Base-by-base conservation (phyloP, 2,888 invertebrate species). In the Alloplasta piceator region DNA sequence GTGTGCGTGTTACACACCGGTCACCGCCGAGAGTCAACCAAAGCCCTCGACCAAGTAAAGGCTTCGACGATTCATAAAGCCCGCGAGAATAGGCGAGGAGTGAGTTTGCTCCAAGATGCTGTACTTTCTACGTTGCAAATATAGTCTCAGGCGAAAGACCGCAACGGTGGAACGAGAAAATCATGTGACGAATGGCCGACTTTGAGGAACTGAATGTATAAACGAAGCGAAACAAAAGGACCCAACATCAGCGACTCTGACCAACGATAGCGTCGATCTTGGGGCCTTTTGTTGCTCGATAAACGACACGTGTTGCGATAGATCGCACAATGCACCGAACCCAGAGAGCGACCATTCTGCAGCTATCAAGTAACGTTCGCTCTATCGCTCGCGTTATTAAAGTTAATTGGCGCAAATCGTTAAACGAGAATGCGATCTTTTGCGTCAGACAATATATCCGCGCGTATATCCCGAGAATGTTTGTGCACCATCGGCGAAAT, bases 1-100 rank as follows among this genome's bases (percentile, higher is more conserved):
- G 56, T 50, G 48, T 73, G 73, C 80, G 80, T 68, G 80, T 80
- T 76, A 80, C 76, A 72, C 76, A 61, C 48, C 55, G 71, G 55
- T 80, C 71, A 50, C 56, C 76, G 67, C 56, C 76, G 67, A 76
- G 67, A 61, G 55, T 46, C 71, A 36, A 46, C 52, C 55, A n/a
- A 36, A 64, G 56, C 41, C 26, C 38, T 26, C 26, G 1, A 26
- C 26, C 26, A 26, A 26, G 26, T n/a, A n/a, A n/a, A n/a, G 16
- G 48, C 48, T 38, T 4, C 16, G 60, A n/a, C 38, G 41, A 61
- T 16, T 52, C 61, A 26, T 26, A 9, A 63, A 43, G 2, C 6
- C 43, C 50, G n/a, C 12, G 50, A 52, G 52, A 52, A 14, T 12
- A 26, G 3, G 26, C 48, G 48, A 48, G 4, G 48, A n/a, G 48